Evolutionary conservation across 1,140 invertebrate species (phyloP).

Genomic region (Brachionus plicatilis): DNA sequence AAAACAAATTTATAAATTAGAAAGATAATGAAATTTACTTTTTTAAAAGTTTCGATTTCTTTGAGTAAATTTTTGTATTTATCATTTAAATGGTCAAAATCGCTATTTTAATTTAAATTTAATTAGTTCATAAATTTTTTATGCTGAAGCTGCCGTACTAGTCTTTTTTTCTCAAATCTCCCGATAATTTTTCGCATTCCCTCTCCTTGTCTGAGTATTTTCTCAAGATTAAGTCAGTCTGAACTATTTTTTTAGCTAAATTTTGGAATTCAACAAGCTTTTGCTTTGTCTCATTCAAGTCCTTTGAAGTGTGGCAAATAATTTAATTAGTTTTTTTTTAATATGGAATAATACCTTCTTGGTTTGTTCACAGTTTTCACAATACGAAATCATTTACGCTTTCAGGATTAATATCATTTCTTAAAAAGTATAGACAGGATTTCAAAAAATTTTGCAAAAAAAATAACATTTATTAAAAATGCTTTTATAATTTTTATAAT

Average conservation of each 20-base stretch:
- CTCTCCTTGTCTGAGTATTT: constrained; percentile 33
- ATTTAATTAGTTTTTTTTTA: neutral
- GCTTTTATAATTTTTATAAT: neutral
- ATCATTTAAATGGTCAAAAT: constrained; percentile 2
- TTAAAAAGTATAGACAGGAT: neutral
- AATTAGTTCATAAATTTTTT: neutral
- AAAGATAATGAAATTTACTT: neutral
- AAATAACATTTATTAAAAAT: neutral
- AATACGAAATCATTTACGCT: constrained; percentile 21
- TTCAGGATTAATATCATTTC: neutral
- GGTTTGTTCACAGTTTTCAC: constrained; percentile 33
- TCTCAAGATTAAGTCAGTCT: constrained; percentile 23
- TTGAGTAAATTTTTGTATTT: constrained; percentile 6
- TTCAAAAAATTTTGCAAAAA: neutral
- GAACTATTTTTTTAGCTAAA: constrained; percentile 33
- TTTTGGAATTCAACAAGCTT: constrained; percentile 31
- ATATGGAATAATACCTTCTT: neutral
- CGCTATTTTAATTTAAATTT: neutral
- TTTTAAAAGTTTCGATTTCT: constrained; percentile 10
- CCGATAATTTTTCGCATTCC: neutral
- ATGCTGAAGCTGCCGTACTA: neutral
- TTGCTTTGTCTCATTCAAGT: constrained; percentile 19
- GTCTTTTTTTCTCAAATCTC: constrained; percentile 18
- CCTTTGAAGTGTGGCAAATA: neutral
- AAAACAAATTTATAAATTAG: neutral